Conservation (phyloP, 2,888 invertebrate genomes). For the Cloeon dipterum region DNA sequence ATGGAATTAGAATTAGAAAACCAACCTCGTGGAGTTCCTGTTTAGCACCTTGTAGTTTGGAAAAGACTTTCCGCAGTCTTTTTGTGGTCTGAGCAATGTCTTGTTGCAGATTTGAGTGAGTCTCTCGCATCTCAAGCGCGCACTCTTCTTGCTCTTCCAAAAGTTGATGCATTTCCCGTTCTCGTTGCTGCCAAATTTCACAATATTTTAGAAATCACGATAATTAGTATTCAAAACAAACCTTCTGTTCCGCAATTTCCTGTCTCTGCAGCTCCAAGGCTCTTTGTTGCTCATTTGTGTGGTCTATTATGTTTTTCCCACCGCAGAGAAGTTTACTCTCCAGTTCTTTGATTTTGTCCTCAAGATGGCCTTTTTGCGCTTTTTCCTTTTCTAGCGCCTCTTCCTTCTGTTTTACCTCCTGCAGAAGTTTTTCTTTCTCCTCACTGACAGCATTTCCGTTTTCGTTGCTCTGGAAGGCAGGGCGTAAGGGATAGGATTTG, state of each 20-base stretch:
- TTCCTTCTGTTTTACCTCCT: constrained; percentile 19
- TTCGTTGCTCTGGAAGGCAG: neutral
- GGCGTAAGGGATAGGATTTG: no score
- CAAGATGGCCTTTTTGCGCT: constrained; percentile 44
- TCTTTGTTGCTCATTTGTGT: constrained; percentile 82
- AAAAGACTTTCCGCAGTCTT: constrained; percentile 74
- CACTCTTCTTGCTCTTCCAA: constrained; percentile 87
- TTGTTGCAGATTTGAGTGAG: constrained; percentile 78
- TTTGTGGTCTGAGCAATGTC: constrained; percentile 93
- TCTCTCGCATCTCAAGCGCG: constrained; percentile 70
- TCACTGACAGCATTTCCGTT: constrained; percentile 7
- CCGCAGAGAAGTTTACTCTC: constrained; percentile 89
- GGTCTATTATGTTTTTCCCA: constrained; percentile 83
- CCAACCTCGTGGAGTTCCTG: constrained; percentile 61
- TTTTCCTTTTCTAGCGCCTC: constrained; percentile 19
- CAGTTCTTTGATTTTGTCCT: constrained; percentile 54
- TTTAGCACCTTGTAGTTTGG: constrained; percentile 50
- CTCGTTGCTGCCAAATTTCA: constrained; percentile 14
- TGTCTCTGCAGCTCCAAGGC: constrained; percentile 62
- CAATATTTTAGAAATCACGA: neutral
- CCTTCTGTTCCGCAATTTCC: constrained; percentile 78
- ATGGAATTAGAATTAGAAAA: no score
- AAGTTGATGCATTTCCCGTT: constrained; percentile 82
- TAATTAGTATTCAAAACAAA: constrained; percentile 10
- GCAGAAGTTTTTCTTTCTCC: constrained; percentile 15